Percentiles rank a stretch among this genome's conserved stretches.
phyloP scores from a whole-genome alignment of 2,113 vertebrate genomes.

The Brachypteracias leptosomus region DNA sequence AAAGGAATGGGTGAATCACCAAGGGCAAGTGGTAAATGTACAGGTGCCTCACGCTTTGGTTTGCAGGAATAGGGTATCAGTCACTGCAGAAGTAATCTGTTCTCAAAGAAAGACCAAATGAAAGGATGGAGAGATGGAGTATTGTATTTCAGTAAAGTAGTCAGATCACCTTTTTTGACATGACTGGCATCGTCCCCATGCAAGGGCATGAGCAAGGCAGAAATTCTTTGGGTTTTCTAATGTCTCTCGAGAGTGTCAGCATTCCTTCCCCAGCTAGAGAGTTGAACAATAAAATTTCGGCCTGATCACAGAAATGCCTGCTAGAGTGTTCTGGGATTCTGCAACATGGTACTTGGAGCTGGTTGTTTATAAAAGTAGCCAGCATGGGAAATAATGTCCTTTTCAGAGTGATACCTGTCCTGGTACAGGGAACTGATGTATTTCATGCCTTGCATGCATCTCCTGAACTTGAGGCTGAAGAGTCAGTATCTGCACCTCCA shows the following conservation, averaged over 20 bases:
- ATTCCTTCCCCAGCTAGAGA: neutral
- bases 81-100: neutral
- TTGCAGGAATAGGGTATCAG: neutral
- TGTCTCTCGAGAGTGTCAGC: neutral
- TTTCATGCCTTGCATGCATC: neutral
- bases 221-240: neutral
- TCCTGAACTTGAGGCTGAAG: neutral
- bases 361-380: neutral
- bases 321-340: neutral
- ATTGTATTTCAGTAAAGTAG: neutral
- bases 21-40: neutral
- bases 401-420: neutral
- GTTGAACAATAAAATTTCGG: neutral
- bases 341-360: neutral
- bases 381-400: neutral
- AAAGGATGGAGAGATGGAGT: neutral
- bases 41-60: neutral
- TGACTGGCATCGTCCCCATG: neutral
- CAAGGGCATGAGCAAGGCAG: neutral
- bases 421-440: neutral
- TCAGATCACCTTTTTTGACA: neutral
- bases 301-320: neutral
- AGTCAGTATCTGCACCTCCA: neutral
- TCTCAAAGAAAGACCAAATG: neutral
- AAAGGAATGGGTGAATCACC: slow-evolving; percentile 1